Percentiles rank a stretch among this genome's conserved stretches.
These are phyloP conservation scores for Morpho deidamia DNA, from an alignment of 2,888 invertebrate species.

Conservation along the genomic window DNA sequence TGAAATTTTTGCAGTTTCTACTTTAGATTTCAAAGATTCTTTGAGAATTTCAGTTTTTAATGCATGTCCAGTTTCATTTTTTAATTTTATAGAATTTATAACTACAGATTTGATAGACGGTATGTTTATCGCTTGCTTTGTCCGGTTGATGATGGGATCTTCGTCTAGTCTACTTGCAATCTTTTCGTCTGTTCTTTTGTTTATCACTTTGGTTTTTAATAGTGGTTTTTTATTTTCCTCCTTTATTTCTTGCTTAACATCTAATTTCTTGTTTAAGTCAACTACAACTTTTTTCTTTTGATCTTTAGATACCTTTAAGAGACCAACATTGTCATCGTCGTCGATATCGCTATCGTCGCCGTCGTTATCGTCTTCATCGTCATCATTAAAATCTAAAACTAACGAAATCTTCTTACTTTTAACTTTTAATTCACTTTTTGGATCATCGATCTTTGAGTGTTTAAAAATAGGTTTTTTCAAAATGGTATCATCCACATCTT, in stretches of 20 bases:
- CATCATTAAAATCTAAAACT: constrained; percentile 21
- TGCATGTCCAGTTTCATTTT: no score
- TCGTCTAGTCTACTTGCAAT: constrained; percentile 20
- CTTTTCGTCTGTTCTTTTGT: constrained; percentile 13
- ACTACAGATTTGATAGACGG: constrained; percentile 1
- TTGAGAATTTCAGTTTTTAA: not conserved
- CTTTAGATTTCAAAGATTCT: constrained; percentile 21
- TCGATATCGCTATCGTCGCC: constrained; percentile 22
- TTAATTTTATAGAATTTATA: constrained; percentile 1
- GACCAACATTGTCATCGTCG: constrained; percentile 20
- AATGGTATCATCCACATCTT: constrained; percentile 34
- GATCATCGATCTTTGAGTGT: not conserved
- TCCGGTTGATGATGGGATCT: not conserved
- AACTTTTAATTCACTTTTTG: constrained; percentile 11
- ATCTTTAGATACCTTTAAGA: constrained; percentile 6
- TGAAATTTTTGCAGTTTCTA: constrained; percentile 14
- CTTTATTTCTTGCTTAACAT: constrained; percentile 28
- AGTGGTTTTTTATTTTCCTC: constrained; percentile 23
- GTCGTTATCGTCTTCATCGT: constrained; percentile 8
- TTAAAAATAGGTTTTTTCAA: constrained; percentile 10
- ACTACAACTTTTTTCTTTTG: constrained; percentile 21
- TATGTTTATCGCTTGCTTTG: constrained; percentile 4
- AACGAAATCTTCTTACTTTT: constrained; percentile 22
- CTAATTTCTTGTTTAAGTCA: constrained; percentile 25
- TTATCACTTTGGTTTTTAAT: constrained; percentile 21